Conservation (phyloP, 2,888 invertebrate species). For the Synergus laeviventris region DNA sequence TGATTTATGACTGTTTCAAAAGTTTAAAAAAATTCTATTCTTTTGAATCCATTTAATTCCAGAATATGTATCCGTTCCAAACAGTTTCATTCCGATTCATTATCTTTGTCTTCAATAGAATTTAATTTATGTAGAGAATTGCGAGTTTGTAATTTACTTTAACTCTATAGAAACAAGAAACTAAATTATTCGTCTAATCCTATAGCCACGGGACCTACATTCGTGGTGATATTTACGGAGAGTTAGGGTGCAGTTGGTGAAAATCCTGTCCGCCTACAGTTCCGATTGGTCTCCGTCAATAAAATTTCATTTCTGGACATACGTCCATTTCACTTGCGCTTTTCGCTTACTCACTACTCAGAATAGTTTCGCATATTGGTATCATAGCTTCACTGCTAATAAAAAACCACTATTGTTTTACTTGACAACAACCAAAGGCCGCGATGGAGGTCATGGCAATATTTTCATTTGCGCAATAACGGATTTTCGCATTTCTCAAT, state of each 20-base stretch:
- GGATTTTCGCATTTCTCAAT: conserved; percentile 5
- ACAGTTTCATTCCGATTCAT: too few species aligned
- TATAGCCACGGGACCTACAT: conserved; percentile 9
- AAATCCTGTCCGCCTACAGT: conserved; percentile 35
- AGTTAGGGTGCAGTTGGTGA: conserved; percentile 31
- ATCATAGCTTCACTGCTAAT: conserved; percentile 1
- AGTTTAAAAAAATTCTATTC: too few species aligned
- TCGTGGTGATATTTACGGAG: conserved; percentile 33
- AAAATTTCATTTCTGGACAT: conserved; percentile 27
- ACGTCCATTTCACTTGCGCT: conserved; percentile 14
- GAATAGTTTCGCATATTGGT: conserved; percentile 29
- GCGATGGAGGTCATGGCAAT: conserved; percentile 26
- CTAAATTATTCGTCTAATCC: conserved; percentile 3
- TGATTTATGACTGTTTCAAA: too few species aligned
- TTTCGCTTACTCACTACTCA: conserved; percentile 39
- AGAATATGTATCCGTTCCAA: too few species aligned
- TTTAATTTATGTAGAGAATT: not conserved
- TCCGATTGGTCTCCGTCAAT: conserved; percentile 30
- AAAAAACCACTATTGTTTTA: conserved; percentile 20
- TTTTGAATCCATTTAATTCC: too few species aligned
- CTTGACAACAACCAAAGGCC: not conserved
- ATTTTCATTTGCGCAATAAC: not conserved
- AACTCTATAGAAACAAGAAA: not conserved
- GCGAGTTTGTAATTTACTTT: not conserved
- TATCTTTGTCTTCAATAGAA: too few species aligned